These are phyloP conservation scores for Helogale parvula DNA, from an alignment of 2,113 vertebrate genomes.

Conservation along the genomic window DNA sequence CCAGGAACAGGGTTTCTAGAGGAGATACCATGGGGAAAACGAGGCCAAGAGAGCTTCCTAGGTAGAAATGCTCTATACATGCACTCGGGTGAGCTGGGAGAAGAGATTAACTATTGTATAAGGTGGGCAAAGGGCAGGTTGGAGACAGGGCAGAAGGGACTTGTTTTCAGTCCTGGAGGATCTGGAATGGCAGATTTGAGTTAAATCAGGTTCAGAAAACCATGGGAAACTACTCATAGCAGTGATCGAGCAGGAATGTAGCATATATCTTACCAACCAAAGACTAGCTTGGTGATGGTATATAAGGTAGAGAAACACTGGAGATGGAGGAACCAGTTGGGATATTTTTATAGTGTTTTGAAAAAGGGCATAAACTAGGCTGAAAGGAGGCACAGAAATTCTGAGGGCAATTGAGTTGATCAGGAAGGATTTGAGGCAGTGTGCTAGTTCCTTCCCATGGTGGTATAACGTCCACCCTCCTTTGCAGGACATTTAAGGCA, in stretches of 20 bases:
- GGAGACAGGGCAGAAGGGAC: background rate
- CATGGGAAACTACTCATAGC: background rate
- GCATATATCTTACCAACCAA: background rate
- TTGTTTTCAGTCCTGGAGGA: background rate
- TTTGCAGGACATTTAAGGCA: background rate
- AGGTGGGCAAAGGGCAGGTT: background rate
- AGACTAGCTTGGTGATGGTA: background rate
- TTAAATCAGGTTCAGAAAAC: background rate
- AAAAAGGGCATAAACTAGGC: background rate
- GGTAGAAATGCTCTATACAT: background rate
- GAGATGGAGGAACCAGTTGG: background rate
- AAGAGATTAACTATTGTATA: background rate
- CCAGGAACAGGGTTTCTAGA: background rate
- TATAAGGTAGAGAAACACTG: background rate
- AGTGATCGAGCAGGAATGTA: background rate
- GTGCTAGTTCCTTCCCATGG: background rate
- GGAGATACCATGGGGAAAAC: background rate
- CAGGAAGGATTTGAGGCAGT: background rate
- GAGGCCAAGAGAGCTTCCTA: background rate
- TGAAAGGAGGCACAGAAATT: background rate
- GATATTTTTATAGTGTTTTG: background rate
- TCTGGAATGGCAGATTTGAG: background rate
- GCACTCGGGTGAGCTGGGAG: background rate
- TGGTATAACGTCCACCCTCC: background rate
- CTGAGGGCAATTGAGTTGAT: background rate